Base-by-base conservation (phyloP, 2,113 vertebrate genomes). In the Mus spicilegus region DNA sequence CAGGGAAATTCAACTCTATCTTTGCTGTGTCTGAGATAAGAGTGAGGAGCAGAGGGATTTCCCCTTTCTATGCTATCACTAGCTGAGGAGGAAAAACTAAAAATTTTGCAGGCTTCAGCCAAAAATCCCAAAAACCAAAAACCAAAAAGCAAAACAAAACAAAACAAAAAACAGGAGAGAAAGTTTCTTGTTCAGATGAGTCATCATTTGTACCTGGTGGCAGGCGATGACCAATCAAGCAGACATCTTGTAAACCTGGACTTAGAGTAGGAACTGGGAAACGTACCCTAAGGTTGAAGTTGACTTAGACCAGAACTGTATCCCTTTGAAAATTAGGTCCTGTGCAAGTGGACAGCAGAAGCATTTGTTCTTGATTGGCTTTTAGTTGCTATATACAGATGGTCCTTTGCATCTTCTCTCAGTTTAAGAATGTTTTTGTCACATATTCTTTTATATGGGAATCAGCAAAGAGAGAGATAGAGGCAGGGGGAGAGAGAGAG, bases 231-330 rank as follows among this genome's bases (percentile, higher is more conserved):
- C 16, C 33, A 81, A 3, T 76, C 22, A 46, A 92, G 8, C 1
- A 20, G 22, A 19, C 33, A 80, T 8, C 7, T 76, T 22, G 13
- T 11, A 39, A 80, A 65, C 69, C 63, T 73, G 19, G 10, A 14
- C 5, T 61, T 5, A 77, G 58, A 90, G 14, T 12, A 49, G 69
- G 26, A 16, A 51, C 14, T 56, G 67, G 10, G 26, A 33, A 11
- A 1, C 5, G 9, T 42, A 42, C 0, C 1, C 33, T 22, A 61
- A 9, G 2, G 4, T 61, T 69, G 33, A 69, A 2, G 11, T 0
- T 65, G 17, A 85, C 1, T 26, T 67, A 30, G 10, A n/a, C 2
- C 9, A 58, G 16, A 36, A n/a, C 19, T 70, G 30, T 67, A 26
- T 7, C 92, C 87, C 49, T 75, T 88, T n/a, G 14, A 30, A 58